These are phyloP conservation scores for Cichlasoma orientale DNA, from an alignment of 2,797 vertebrate genomes.

Conservation along the genomic window DNA sequence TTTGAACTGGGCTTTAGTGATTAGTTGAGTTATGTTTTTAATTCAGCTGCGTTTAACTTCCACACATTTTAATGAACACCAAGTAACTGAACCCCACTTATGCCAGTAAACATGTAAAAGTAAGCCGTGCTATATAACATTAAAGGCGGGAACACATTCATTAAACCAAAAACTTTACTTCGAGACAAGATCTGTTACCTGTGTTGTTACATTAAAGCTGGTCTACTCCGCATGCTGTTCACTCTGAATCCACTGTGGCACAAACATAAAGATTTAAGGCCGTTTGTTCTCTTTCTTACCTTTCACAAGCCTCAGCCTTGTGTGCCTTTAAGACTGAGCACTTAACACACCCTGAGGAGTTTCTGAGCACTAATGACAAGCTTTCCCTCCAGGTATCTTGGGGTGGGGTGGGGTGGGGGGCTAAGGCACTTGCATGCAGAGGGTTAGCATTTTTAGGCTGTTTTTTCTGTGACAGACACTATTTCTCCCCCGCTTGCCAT, in stretches of 20 bases:
- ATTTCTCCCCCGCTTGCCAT: background rate
- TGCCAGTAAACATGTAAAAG: background rate
- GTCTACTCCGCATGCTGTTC: background rate
- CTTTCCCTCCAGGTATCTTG: background rate
- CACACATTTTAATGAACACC: background rate
- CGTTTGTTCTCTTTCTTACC: background rate
- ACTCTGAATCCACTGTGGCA: background rate
- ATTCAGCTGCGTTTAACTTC: background rate
- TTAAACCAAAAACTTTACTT: background rate
- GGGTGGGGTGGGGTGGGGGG: no score
- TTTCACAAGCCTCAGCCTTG: background rate
- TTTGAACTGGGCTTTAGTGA: constrained; percentile 13
- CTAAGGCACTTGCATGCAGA: background rate
- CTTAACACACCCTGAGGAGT: background rate
- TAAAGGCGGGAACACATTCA: background rate
- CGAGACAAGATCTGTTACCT: background rate
- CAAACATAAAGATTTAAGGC: background rate
- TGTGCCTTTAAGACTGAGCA: background rate
- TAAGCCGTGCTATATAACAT: background rate
- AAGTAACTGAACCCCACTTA: background rate
- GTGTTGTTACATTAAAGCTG: background rate
- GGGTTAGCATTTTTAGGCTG: background rate
- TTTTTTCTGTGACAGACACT: background rate
- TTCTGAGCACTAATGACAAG: background rate
- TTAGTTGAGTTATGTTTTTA: background rate